Conservation (phyloP, 1,140 invertebrate species). For the Arctopsyche grandis region DNA sequence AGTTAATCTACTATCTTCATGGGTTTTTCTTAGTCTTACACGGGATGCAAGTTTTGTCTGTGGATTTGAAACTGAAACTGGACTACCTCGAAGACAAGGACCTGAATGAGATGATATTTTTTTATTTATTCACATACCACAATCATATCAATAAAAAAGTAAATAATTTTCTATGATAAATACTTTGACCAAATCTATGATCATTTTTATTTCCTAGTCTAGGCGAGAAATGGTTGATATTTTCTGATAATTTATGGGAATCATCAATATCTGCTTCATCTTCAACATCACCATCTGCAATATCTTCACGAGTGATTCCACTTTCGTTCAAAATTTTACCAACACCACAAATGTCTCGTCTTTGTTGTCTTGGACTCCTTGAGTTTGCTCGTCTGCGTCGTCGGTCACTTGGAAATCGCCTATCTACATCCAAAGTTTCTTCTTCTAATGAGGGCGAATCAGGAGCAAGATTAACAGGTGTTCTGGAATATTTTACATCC, state of each 20-base stretch:
- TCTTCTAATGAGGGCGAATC: conserved; percentile 46
- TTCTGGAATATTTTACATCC: conserved; percentile 31
- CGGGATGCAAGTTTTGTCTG: conserved; percentile 60
- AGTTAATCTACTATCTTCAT: conserved; percentile 55
- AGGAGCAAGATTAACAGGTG: conserved; percentile 26
- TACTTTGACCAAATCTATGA: conserved; percentile 17
- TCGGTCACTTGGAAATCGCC: conserved; percentile 39
- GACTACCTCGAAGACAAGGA: conserved; percentile 30
- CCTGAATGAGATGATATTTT: conserved; percentile 13
- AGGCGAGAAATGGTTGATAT: conserved; percentile 16
- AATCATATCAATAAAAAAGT: not conserved
- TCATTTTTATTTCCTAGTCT: conserved; percentile 31
- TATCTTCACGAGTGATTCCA: conserved; percentile 17
- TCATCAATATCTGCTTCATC: conserved; percentile 36
- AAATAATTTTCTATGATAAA: not conserved
- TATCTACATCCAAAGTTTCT: conserved; percentile 46
- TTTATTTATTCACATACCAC: not conserved
- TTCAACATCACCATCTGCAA: conserved; percentile 35
- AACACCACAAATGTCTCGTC: conserved; percentile 28
- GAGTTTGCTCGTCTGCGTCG: conserved; percentile 33
- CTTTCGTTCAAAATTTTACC: conserved; percentile 3
- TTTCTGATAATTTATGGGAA: conserved; percentile 4
- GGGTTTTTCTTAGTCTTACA: conserved; percentile 57
- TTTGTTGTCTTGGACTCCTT: conserved; percentile 13
- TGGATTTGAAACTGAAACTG: conserved; percentile 53